Evolutionary conservation across 1,140 invertebrate species (phyloP).

Genomic region (Babylonia areolata): DNA sequence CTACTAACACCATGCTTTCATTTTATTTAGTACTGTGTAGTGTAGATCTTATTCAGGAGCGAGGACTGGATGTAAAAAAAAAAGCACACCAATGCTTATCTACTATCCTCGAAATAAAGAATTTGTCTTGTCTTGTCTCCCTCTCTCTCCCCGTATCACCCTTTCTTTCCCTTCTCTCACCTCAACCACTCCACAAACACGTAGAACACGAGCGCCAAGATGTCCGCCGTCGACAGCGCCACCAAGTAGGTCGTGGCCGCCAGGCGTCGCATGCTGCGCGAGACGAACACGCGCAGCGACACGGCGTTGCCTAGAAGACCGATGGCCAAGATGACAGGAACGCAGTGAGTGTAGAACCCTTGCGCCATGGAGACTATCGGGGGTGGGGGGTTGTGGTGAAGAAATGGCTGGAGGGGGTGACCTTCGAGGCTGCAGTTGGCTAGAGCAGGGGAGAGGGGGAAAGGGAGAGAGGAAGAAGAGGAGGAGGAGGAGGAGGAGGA

Average conservation of each 20-base stretch:
- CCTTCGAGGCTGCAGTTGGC: neutral
- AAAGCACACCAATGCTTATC: too few species aligned
- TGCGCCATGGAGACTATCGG: constrained; percentile 11
- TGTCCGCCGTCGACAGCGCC: constrained; percentile 65
- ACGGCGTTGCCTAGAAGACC: constrained; percentile 55
- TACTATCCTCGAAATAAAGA: too few species aligned
- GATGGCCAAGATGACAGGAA: constrained; percentile 50
- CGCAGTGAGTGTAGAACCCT: constrained; percentile 51
- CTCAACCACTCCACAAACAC: constrained; percentile 65
- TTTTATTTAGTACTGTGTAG: too few species aligned
- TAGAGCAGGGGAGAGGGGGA: neutral
- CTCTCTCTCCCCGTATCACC: too few species aligned
- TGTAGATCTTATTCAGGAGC: too few species aligned
- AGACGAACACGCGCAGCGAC: constrained; percentile 65
- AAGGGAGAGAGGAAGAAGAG: neutral
- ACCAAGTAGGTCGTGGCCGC: constrained; percentile 67
- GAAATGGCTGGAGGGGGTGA: neutral
- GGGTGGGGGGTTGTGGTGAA: too few species aligned
- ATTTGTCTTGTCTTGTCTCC: too few species aligned
- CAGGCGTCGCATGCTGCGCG: constrained; percentile 60
- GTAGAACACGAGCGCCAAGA: constrained; percentile 62
- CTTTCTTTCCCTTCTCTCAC: constrained; percentile 36
- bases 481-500: neutral
- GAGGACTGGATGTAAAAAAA: too few species aligned
- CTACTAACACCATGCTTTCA: too few species aligned